Conservation (phyloP, 2,888 invertebrate genomes). For the Erpobdella octoculata region DNA sequence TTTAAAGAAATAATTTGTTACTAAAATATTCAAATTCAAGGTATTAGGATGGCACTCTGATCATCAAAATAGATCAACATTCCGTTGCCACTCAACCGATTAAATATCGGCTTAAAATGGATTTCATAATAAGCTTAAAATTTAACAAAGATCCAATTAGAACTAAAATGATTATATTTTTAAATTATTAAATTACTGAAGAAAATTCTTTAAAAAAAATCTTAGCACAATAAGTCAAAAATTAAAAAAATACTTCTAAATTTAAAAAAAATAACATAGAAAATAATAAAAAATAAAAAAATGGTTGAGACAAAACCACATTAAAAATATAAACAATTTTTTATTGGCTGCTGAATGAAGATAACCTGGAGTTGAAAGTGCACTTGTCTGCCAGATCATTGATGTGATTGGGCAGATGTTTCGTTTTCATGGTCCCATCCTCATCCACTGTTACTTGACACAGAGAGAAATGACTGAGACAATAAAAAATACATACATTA, state of each 20-base stretch:
- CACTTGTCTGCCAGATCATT: slow-evolving; percentile 92
- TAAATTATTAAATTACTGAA: no score
- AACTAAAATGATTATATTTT: no score
- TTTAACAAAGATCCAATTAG: no score
- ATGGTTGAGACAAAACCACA: not conserved
- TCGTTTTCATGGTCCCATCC: slow-evolving; percentile 89
- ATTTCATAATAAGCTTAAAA: no score
- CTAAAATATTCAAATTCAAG: no score
- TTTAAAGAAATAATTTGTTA: no score
- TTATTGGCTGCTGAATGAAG: not conserved
- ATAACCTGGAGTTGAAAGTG: slow-evolving; percentile 60
- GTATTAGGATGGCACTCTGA: no score
- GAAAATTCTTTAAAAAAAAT: no score
- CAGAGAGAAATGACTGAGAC: slow-evolving; percentile 65
- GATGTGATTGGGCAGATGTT: slow-evolving; percentile 83
- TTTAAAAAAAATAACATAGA: not conserved
- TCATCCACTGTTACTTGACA: slow-evolving; percentile 87
- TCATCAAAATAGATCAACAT: no score
- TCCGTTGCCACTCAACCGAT: no score
- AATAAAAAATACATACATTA: not conserved
- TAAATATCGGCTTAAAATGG: no score
- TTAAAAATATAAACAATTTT: not conserved
- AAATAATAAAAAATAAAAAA: slow-evolving; percentile 6
- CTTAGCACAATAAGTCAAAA: not conserved
- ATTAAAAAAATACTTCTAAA: not conserved